These are phyloP conservation scores for Chelmon rostratus DNA, from an alignment of 2,797 vertebrate genomes.

Conservation along the genomic window DNA sequence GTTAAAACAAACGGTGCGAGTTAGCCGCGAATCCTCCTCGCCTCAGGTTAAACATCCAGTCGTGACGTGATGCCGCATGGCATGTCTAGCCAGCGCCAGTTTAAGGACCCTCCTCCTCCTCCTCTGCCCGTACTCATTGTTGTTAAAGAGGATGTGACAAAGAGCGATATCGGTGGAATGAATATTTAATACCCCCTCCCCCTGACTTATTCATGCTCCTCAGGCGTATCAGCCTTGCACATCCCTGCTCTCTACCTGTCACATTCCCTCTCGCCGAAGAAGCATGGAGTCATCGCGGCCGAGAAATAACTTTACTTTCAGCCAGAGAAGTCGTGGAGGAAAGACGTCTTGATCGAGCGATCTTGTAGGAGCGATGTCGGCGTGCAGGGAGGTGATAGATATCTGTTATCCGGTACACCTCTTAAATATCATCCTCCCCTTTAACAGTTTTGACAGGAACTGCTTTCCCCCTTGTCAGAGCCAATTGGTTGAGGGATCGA, in stretches of 20 bases:
- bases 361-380: constrained; percentile 66
- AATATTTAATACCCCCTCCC: constrained; percentile 83
- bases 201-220: constrained; percentile 84
- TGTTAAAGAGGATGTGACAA: constrained; percentile 85
- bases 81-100: constrained; percentile 72
- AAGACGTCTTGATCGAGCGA: constrained; percentile 79
- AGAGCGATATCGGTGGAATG: constrained; percentile 81
- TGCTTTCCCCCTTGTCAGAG: constrained; percentile 87
- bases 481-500: constrained; percentile 86
- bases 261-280: constrained; percentile 67
- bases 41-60: constrained; percentile 68
- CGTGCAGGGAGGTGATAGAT: constrained; percentile 84
- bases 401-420: constrained; percentile 84
- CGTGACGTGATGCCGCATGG: constrained; percentile 69
- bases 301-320: constrained; percentile 79
- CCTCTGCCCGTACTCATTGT: constrained; percentile 72
- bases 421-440: constrained; percentile 77
- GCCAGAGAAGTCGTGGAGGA: constrained; percentile 31
- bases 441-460: constrained; percentile 86
- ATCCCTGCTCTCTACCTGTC: constrained; percentile 75
- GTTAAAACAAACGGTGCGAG: constrained; percentile 58
- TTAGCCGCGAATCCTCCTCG: constrained; percentile 36
- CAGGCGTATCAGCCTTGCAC: constrained; percentile 61
- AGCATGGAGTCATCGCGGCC: constrained; percentile 62
- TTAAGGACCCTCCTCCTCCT: constrained; percentile 64